Base-by-base conservation (phyloP, 2,888 invertebrate species). In the Ferdinandea cuprea region DNA sequence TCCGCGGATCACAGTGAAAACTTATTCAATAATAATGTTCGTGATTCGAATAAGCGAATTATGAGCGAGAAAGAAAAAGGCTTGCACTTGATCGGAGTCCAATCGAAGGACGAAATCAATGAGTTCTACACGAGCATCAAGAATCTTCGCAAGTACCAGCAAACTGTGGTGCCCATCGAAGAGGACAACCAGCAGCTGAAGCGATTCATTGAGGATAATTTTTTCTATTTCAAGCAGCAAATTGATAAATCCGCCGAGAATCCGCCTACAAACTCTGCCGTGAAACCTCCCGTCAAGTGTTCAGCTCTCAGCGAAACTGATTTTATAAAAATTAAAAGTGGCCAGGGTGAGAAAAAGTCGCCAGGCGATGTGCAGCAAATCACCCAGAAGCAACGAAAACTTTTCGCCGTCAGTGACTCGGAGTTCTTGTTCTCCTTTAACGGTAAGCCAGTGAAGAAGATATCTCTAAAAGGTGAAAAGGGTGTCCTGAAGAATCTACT, bases 111-210 rank as follows among this genome's bases (percentile, higher is more conserved):
- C 74, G 90, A 89, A 81, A 86, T 87, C 52, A 89, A 87, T 15
- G 90, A 89, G 65, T 88, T 88, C 25, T 89, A 88, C 40, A 87
- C 89, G 37, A 88, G 85, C 61, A 84, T 85, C 9, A 85, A 86
- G 48, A 86, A 86, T 48, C 72, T 87, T 17, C 86, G 86, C 28
- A 74, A 85, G 15, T 85, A 85, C 37, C 85, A 86, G 50, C 85
- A 85, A 66, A 87, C 88, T 8, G 88, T 88, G 50, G 77, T 91
- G 74, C 91, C 91, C 28, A 88, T 91, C 56, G 88, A 91, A 46
- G 90, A 91, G 78, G 91, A 91, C 78, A 90, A 91, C 86, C 90
- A 90, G 77, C 91, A 91, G 77, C 85, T 91, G 46, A 91, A 91
- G 76, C 89, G 91, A 19, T 89, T 91, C 32, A 91, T 91, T 74